These are phyloP conservation scores for Dryomyza anilis DNA, from an alignment of 2,888 invertebrate genomes.

Conservation along the genomic window DNA sequence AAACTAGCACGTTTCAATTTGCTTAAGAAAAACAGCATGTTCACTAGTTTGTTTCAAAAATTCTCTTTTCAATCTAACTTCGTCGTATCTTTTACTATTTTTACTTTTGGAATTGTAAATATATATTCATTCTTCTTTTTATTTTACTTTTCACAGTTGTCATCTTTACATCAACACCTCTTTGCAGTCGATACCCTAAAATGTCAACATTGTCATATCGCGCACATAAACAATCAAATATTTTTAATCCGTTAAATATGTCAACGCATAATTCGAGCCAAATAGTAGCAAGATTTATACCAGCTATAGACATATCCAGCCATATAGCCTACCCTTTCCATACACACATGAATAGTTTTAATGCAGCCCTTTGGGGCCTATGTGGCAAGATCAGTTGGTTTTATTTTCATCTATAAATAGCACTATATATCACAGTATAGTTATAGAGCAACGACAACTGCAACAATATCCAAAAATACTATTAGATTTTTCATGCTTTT, in stretches of 20 bases:
- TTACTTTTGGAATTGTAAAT: no score
- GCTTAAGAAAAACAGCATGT: no score
- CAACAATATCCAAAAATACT: background rate
- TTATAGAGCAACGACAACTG: background rate
- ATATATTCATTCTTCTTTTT: background rate
- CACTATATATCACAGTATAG: no score
- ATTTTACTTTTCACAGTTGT: constrained; percentile 29
- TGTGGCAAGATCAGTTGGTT: no score
- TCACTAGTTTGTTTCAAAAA: no score
- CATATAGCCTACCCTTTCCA: no score
- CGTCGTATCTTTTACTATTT: no score
- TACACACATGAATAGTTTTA: no score
- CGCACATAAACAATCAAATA: constrained; percentile 47
- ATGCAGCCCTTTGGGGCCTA: background rate
- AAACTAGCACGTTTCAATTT: no score
- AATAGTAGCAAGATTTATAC: constrained; percentile 34
- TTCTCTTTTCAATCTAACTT: no score
- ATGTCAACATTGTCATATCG: constrained; percentile 39
- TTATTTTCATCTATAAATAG: no score
- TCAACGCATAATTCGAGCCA: constrained; percentile 39
- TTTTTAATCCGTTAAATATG: constrained; percentile 40
- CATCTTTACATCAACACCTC: constrained; percentile 33
- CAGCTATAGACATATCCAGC: no score
- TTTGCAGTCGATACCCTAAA: background rate
- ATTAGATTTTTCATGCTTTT: background rate